These are phyloP conservation scores for Bombus pyrosoma DNA, from an alignment of 1,140 invertebrate genomes.

Conservation along the genomic window DNA sequence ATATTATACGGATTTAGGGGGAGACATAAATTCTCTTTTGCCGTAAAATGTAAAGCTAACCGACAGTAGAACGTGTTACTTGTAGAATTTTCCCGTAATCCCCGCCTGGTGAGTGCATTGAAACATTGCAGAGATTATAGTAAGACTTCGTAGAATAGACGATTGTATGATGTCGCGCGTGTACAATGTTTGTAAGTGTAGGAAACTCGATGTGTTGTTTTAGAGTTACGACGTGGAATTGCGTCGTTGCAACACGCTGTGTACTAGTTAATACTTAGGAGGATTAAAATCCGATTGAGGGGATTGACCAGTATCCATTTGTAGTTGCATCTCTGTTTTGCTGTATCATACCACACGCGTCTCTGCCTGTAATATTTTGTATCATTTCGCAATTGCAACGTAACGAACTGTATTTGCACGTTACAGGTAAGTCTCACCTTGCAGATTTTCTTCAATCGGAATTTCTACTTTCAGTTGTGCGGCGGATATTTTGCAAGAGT, in stretches of 20 bases:
- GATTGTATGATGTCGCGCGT: not conserved
- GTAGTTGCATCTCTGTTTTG: not conserved
- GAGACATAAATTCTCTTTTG: not conserved
- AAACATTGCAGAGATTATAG: not conserved
- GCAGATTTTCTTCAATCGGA: too few species aligned
- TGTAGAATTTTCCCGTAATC: not conserved
- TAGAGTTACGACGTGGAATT: not conserved
- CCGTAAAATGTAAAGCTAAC: not conserved
- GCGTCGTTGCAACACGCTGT: not conserved
- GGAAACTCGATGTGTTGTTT: not conserved
- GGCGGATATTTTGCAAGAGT: too few species aligned
- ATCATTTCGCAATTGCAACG: too few species aligned
- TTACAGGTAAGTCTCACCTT: too few species aligned
- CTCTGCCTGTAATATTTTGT: not conserved
- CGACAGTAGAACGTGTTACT: not conserved
- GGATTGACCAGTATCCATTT: not conserved
- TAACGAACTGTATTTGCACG: too few species aligned
- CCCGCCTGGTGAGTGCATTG: not conserved
- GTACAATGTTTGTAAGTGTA: not conserved
- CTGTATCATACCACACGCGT: not conserved
- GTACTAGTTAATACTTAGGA: not conserved
- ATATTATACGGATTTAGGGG: too few species aligned
- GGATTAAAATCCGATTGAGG: not conserved
- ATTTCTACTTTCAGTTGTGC: too few species aligned
- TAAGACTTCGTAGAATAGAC: not conserved